Percentiles rank a stretch among this genome's conserved stretches.
phyloP scores from a whole-genome alignment of 2,888 invertebrate genomes.

The Cryptocephalus moraei region DNA sequence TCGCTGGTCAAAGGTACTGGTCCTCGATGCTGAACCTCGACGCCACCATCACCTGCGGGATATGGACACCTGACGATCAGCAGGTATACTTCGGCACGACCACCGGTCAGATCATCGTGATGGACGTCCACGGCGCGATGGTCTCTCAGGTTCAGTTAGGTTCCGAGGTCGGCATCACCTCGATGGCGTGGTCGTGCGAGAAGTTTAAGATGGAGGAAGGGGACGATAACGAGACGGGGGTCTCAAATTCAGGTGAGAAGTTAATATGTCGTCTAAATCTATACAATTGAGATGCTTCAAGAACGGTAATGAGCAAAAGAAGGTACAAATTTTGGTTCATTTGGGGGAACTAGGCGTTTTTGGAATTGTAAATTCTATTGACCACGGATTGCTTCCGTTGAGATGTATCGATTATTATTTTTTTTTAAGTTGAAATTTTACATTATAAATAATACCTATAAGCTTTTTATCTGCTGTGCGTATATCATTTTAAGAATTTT shows the following conservation, averaged over 20 bases:
- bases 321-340: no score
- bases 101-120: conserved; percentile 88
- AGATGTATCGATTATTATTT: no score
- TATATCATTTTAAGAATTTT: no score
- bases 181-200: conserved; percentile 95
- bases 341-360: no score
- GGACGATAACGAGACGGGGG: conserved; percentile 56
- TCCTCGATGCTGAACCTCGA: conserved; percentile 93
- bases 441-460: no score
- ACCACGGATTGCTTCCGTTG: no score
- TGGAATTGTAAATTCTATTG: no score
- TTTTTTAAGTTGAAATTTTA: no score
- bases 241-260: conserved; percentile 38
- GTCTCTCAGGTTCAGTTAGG: conserved; percentile 85
- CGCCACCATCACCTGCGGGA: conserved; percentile 89
- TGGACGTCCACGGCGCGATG: conserved; percentile 95
- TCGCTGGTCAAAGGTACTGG: conserved; percentile 96
- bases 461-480: no score
- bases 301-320: no score
- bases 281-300: no score
- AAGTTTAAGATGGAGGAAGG: conserved; percentile 97
- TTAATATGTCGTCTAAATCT: neutral
- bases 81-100: conserved; percentile 96
- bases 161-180: conserved; percentile 75
- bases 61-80: conserved; percentile 96